Evolutionary conservation across 2,888 invertebrate species (phyloP).

Genomic region (Cephalotes varians): DNA sequence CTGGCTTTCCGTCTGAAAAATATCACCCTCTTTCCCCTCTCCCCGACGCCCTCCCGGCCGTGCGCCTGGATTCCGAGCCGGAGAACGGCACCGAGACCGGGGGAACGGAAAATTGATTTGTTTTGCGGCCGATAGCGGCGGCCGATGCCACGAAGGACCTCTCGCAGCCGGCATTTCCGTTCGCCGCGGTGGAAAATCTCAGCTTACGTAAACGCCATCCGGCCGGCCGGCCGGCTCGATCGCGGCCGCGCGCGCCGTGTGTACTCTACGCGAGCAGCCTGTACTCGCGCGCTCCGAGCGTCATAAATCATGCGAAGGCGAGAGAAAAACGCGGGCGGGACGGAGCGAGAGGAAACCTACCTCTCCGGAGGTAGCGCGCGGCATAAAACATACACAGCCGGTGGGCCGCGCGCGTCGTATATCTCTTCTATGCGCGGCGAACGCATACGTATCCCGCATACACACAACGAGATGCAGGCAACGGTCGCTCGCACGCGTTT

Average conservation of each 20-base stretch:
- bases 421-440: slow-evolving; percentile 68
- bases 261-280: slow-evolving; percentile 56
- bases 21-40: slow-evolving; percentile 57
- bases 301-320: slow-evolving; percentile 71
- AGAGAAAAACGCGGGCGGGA: slow-evolving; percentile 44
- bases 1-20: slow-evolving; percentile 56
- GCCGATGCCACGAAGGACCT: slow-evolving; percentile 21
- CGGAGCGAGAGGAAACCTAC: background rate
- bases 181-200: slow-evolving; percentile 68
- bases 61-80: background rate
- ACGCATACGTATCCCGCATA: slow-evolving; percentile 15
- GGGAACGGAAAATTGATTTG: slow-evolving; percentile 61
- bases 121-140: slow-evolving; percentile 51
- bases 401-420: slow-evolving; percentile 64
- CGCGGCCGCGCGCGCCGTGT: slow-evolving; percentile 25
- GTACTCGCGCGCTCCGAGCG: slow-evolving; percentile 58
- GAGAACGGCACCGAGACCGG: background rate
- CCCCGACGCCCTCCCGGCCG: no score
- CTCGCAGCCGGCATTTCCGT: slow-evolving; percentile 61
- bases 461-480: background rate
- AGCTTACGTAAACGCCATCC: slow-evolving; percentile 40
- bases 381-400: slow-evolving; percentile 73
- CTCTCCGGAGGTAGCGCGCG: slow-evolving; percentile 34
- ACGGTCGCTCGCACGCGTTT: slow-evolving; percentile 61
- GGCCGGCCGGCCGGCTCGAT: background rate